A percentile compares a stretch with the other conserved stretches of the same genome.
Evolutionary conservation across 2,888 invertebrate species (phyloP).

Genomic region (Diogma glabrata): DNA sequence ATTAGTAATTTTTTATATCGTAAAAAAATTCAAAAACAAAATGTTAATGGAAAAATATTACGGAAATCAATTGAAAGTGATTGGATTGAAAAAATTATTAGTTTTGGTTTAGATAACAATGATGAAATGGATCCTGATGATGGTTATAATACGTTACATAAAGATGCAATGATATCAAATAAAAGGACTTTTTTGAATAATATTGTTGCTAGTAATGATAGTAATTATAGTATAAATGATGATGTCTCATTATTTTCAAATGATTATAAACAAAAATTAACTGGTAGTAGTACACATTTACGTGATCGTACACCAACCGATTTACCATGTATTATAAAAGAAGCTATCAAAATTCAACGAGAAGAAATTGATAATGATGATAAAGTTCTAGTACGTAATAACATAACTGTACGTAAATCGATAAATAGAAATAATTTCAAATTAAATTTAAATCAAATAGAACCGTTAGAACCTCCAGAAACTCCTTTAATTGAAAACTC

Average conservation of each 20-base stretch:
- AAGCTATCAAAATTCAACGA: conserved; percentile 16
- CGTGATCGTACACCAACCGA: conserved; percentile 15
- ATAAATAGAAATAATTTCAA: not conserved
- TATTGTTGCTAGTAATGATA: not conserved
- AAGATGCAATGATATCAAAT: not conserved
- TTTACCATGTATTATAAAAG: conserved; percentile 17
- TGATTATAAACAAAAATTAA: not conserved
- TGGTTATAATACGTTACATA: conserved; percentile 2
- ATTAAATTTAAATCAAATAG: not conserved
- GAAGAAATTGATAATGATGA: conserved; percentile 10
- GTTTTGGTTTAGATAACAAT: not conserved
- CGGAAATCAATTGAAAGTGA: no score
- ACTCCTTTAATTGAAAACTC: conserved; percentile 14
- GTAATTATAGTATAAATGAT: not conserved
- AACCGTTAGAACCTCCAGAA: conserved; percentile 4
- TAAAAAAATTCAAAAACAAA: no score
- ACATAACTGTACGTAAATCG: not conserved
- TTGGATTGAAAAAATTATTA: no score
- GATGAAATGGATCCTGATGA: not conserved
- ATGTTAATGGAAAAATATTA: no score
- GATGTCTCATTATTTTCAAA: not conserved
- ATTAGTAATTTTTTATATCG: no score
- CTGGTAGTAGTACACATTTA: conserved; percentile 10
- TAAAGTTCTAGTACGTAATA: conserved; percentile 5
- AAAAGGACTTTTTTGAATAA: conserved; percentile 1